These are phyloP conservation scores for Drosophila littoralis DNA, from an alignment of 1,140 invertebrate genomes.

Conservation along the genomic window DNA sequence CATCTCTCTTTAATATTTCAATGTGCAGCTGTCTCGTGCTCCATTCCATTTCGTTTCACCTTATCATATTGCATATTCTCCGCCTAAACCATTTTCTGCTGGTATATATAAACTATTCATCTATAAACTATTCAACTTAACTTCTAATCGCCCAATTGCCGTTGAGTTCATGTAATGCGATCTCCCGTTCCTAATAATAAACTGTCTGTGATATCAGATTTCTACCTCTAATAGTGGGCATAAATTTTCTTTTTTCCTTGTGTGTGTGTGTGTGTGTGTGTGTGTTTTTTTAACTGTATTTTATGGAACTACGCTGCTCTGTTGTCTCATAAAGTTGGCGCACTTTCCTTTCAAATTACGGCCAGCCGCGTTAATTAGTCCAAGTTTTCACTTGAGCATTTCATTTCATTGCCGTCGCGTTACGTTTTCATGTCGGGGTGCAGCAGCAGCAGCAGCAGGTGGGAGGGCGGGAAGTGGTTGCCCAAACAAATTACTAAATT, in stretches of 20 bases:
- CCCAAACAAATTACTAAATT: constrained; percentile 62
- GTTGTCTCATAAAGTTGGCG: constrained; percentile 31
- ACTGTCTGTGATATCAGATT: constrained; percentile 57
- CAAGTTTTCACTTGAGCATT: constrained; percentile 67
- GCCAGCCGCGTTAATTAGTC: constrained; percentile 65
- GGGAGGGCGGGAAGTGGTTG: not conserved
- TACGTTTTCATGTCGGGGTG: constrained; percentile 17
- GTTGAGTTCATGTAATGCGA: constrained; percentile 49
- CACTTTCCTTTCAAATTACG: constrained; percentile 58
- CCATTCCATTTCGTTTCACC: constrained; percentile 26
- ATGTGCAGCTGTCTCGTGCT: constrained; percentile 37
- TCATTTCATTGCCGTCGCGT: constrained; percentile 32
- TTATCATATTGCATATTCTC: not conserved
- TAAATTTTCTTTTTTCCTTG: constrained; percentile 46
- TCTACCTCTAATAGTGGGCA: constrained; percentile 58
- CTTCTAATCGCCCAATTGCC: constrained; percentile 49
- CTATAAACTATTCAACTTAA: constrained; percentile 52
- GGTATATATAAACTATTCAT: constrained; percentile 65
- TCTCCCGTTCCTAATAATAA: constrained; percentile 38
- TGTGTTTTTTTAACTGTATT: not conserved
- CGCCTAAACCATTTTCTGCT: constrained; percentile 37
- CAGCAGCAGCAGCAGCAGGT: not conserved
- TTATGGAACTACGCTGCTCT: constrained; percentile 3
- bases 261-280: not conserved
- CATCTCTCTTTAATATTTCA: too few relatives aligned